Evolutionary conservation across 2,113 vertebrate species (phyloP).

Genomic region (Numenius arquata): DNA sequence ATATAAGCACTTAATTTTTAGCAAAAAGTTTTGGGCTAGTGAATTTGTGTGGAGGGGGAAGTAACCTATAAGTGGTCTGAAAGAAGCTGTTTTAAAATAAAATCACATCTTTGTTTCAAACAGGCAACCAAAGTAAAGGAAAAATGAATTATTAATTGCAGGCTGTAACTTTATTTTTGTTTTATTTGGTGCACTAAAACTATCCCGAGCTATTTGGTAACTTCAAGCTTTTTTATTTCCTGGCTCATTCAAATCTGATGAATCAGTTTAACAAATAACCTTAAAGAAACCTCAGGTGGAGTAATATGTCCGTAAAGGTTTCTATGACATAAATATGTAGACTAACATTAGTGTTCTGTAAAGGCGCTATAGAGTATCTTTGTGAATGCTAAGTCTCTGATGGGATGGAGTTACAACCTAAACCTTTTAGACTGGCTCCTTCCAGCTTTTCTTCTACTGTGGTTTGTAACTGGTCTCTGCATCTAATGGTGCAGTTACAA

Average conservation of each 20-base stretch:
- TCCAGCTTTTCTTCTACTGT: not conserved
- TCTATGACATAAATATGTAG: not conserved
- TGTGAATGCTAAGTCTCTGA: not conserved
- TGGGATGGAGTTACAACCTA: not conserved
- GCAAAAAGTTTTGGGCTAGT: not conserved
- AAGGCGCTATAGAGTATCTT: not conserved
- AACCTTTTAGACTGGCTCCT: not conserved
- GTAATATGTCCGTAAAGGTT: conserved; percentile 58
- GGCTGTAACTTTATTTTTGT: not conserved
- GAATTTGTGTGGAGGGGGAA: not conserved
- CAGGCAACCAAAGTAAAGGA: not conserved
- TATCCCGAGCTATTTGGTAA: not conserved
- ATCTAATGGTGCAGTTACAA: not conserved
- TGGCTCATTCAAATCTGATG: conserved; percentile 49
- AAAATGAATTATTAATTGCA: not conserved
- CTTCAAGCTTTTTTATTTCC: not conserved
- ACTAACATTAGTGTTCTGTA: not conserved
- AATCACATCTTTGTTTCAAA: not conserved
- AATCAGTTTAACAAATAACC: not conserved
- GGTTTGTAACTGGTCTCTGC: not conserved
- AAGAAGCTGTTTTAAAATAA: not conserved
- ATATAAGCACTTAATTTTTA: not conserved
- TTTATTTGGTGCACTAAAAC: not conserved
- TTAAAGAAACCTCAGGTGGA: conserved; percentile 12
- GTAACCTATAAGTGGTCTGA: not conserved